Evolutionary conservation across 2,888 invertebrate genomes (phyloP).

Genomic region (Agrilus cyanescens): DNA sequence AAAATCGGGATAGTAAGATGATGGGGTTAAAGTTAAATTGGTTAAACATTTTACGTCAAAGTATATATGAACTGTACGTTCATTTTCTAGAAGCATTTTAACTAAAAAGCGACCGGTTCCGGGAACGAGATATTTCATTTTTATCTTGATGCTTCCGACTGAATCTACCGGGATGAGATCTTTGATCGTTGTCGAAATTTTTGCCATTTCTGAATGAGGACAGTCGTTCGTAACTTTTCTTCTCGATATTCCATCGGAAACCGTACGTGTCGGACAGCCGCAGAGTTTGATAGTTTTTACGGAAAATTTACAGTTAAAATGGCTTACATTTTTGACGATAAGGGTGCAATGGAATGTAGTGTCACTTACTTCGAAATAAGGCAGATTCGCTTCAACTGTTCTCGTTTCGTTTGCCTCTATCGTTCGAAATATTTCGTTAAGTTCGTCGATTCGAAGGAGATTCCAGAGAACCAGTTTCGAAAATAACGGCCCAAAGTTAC

Average conservation of each 20-base stretch:
- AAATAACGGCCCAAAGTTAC: slow-evolving; percentile 26
- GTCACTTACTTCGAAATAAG: slow-evolving; percentile 24
- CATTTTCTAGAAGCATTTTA: slow-evolving; percentile 27
- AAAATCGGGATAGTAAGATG: not conserved
- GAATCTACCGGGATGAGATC: slow-evolving; percentile 22
- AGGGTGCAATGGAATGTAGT: slow-evolving; percentile 24
- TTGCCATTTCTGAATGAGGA: slow-evolving; percentile 27
- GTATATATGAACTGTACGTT: slow-evolving; percentile 24
- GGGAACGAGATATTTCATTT: slow-evolving; percentile 24
- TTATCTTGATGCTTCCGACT: slow-evolving; percentile 23
- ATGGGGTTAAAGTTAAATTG: not conserved
- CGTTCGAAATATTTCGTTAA: slow-evolving; percentile 24
- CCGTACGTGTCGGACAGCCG: slow-evolving; percentile 24
- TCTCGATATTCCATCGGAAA: slow-evolving; percentile 20
- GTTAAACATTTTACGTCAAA: slow-evolving; percentile 20
- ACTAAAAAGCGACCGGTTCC: slow-evolving; percentile 29
- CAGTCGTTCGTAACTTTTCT: slow-evolving; percentile 27
- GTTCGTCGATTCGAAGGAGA: slow-evolving; percentile 18
- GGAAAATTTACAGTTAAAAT: slow-evolving; percentile 20
- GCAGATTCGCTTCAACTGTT: slow-evolving; percentile 22
- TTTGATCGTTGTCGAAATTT: slow-evolving; percentile 23
- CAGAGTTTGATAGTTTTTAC: slow-evolving; percentile 29
- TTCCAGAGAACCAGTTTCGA: slow-evolving; percentile 34
- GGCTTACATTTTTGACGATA: slow-evolving; percentile 26
- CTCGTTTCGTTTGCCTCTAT: slow-evolving; percentile 20